A percentile compares a stretch with the other conserved stretches of the same genome.
Conservation (phyloP, 2,113 vertebrate species). For the Festucalex cinctus region DNA sequence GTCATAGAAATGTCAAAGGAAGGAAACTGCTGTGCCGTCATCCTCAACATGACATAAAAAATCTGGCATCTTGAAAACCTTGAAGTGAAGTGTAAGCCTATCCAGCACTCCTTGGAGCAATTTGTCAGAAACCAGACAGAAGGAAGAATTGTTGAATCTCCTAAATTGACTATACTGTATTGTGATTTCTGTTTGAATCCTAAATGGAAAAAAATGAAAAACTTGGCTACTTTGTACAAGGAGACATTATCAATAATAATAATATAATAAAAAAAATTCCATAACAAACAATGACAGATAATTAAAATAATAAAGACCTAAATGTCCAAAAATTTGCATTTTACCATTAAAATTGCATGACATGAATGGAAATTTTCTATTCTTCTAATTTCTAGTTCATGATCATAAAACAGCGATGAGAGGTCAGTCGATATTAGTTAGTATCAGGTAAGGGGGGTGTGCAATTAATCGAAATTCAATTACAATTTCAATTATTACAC, state of each 20-base stretch:
- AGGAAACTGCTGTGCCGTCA: constrained; percentile 5
- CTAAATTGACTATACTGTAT: background rate
- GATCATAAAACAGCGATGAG: too few relatives aligned
- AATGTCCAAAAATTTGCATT: too few relatives aligned
- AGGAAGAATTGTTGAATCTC: background rate
- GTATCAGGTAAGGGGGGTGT: too few relatives aligned
- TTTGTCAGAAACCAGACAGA: background rate
- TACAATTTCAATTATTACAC: too few relatives aligned
- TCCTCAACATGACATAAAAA: background rate
- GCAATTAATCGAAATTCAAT: too few relatives aligned
- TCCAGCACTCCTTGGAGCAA: background rate
- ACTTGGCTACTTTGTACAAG: background rate
- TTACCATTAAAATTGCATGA: too few relatives aligned
- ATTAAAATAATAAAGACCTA: too few relatives aligned
- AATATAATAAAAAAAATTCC: too few relatives aligned
- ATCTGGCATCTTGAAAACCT: background rate
- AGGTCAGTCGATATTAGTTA: too few relatives aligned
- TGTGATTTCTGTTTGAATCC: background rate
- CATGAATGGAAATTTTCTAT: too few relatives aligned
- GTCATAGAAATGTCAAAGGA: constrained; percentile 6
- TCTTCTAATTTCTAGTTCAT: too few relatives aligned
- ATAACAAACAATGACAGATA: too few relatives aligned
- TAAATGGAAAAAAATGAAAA: background rate
- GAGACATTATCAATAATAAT: background rate
- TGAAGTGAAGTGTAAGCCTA: background rate